Evolutionary conservation across 2,888 invertebrate species (phyloP).

Genomic region (Nomada fabriciana): DNA sequence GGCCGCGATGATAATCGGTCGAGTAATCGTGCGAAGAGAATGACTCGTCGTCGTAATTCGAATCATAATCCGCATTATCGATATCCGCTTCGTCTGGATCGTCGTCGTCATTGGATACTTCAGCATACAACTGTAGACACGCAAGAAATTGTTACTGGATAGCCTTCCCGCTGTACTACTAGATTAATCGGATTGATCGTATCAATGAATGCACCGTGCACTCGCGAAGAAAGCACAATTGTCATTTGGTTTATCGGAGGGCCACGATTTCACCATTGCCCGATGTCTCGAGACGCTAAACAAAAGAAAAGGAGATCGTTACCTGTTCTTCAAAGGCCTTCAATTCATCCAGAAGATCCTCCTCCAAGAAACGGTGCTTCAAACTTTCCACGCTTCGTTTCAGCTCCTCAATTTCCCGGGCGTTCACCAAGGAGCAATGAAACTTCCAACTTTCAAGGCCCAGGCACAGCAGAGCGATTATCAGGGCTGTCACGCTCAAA

Average conservation of each 20-base stretch:
- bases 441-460: slow-evolving; percentile 78
- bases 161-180: too few relatives aligned
- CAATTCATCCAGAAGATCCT: slow-evolving; percentile 78
- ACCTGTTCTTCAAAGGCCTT: slow-evolving; percentile 82
- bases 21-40: slow-evolving; percentile 68
- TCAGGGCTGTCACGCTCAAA: slow-evolving; percentile 73
- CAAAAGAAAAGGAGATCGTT: slow-evolving; percentile 22
- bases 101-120: slow-evolving; percentile 70
- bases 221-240: too few relatives aligned
- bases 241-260: too few relatives aligned
- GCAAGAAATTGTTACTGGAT: background rate
- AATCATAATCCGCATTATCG: slow-evolving; percentile 75
- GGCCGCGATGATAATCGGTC: slow-evolving; percentile 54
- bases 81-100: slow-evolving; percentile 69
- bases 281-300: too few relatives aligned
- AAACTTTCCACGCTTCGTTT: slow-evolving; percentile 78
- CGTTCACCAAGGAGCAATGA: slow-evolving; percentile 72
- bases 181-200: too few relatives aligned
- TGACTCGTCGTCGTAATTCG: slow-evolving; percentile 71
- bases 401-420: slow-evolving; percentile 76
- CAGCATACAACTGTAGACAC: slow-evolving; percentile 75
- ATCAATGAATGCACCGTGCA: too few relatives aligned
- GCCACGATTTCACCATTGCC: too few relatives aligned
- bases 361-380: slow-evolving; percentile 78
- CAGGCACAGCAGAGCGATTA: slow-evolving; percentile 75